Evolutionary conservation across 1,140 invertebrate species (phyloP), one percentile per base, ranked within the genome.

Genomic region (Scylla paramamosain): DNA sequence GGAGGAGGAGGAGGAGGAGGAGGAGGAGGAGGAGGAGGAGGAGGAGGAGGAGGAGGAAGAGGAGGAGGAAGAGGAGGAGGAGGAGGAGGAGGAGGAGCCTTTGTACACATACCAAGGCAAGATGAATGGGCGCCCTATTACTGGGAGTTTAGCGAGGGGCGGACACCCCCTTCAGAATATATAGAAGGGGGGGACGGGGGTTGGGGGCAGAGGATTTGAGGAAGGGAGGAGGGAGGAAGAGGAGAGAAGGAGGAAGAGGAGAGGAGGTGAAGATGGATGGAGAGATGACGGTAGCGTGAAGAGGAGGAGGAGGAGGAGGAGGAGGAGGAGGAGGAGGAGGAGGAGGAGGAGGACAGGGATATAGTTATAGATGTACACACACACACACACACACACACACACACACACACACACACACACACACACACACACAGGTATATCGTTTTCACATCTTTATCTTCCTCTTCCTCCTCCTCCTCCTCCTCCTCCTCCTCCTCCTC

Each of bases 1-100:
- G 45, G 46, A 10, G 84, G 39, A 48, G 14, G 84, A 77, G 67
- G 14, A 86, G 45, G 28, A 10, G 84, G 39, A 86, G 7, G 84
- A 32, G 67, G 14, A 86, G 12, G 48, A 14, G 84, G 82, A 86
- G 7, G 84, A 52, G 84, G 4, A 46, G 16, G 6, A 77, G 77
- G 67, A 31, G 14, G n/a, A 52, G 25, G 31, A 82, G 20, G 31
- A 29, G 29, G 14, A 39, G 67, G 46, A n/a, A 31, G 29, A 92
- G n/a, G 84, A 52, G 84, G 82, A 86, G 82, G 84, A 52, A 46
- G 45, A 86, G 92, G 28, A 52, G 39, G 59, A 14, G 91, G 29
- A n/a, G 25, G 20, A n/a, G 25, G 20, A n/a, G 25, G n/a, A 20
- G 67, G n/a, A n/a, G 52, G 20, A 20, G 52, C 10, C 52, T 20